Conservation (phyloP, 1,140 invertebrate genomes). For the Drosophila mojavensis region DNA sequence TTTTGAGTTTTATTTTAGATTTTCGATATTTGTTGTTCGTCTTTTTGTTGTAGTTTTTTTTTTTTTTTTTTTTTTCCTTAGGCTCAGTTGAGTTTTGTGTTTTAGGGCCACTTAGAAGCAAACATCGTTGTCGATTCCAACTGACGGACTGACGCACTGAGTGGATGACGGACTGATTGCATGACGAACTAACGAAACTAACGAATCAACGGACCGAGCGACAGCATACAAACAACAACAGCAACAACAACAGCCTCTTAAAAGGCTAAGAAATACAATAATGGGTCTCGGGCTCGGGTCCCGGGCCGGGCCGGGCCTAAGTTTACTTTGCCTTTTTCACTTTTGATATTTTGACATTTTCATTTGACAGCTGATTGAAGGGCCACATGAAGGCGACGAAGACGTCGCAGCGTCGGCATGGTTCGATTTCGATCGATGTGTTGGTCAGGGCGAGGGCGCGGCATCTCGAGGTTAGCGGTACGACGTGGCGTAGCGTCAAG, state of each 20-base stretch:
- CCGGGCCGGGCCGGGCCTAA: slow-evolving; percentile 59
- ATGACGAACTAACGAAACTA: slow-evolving; percentile 77
- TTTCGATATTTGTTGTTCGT: slow-evolving; percentile 7
- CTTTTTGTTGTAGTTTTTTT: no score
- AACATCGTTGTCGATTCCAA: slow-evolving; percentile 22
- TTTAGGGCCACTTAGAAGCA: slow-evolving; percentile 76
- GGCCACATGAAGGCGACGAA: slow-evolving; percentile 52
- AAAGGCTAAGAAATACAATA: slow-evolving; percentile 76
- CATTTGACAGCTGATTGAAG: slow-evolving; percentile 82
- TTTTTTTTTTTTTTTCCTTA: background rate
- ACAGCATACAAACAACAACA: slow-evolving; percentile 42
- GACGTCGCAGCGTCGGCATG: slow-evolving; percentile 33
- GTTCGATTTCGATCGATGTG: slow-evolving; percentile 72
- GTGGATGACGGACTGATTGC: slow-evolving; percentile 75
- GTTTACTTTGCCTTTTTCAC: slow-evolving; percentile 82
- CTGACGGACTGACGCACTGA: slow-evolving; percentile 40
- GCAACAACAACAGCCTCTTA: slow-evolving; percentile 62
- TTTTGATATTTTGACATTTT: slow-evolving; percentile 83
- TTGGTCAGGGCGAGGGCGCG: slow-evolving; percentile 1
- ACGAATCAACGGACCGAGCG: slow-evolving; percentile 65
- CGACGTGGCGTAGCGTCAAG: background rate
- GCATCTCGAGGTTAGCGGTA: slow-evolving; percentile 39
- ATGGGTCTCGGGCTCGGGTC: slow-evolving; percentile 60
- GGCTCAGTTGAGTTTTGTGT: slow-evolving; percentile 27
- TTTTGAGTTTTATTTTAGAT: slow-evolving; percentile 55